Evolutionary conservation across 2,888 invertebrate genomes (phyloP), one percentile per base, ranked within the genome.

Genomic region (Sepioteuthis lessoniana): DNA sequence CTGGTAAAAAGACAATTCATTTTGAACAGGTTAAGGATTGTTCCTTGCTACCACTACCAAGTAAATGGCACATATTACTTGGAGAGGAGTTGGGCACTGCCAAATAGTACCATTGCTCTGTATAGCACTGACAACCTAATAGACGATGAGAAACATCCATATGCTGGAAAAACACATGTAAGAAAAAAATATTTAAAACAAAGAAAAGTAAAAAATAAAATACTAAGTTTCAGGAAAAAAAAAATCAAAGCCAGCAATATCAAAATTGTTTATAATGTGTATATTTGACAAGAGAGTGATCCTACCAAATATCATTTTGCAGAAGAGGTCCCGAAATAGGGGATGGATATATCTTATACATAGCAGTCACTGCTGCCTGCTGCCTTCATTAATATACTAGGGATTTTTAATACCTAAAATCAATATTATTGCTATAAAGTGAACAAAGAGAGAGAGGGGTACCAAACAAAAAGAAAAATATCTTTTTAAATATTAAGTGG

Each of bases 371-470:
- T 76, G 76, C n/a, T 35, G 76, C n/a, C n/a, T 16, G n/a, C n/a
- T 76, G n/a, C 35, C 76, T 76, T 76, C 76, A n/a, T 76, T 76
- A 76, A 13, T 10, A 16, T n/a, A 76, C 76, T 76, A 76, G n/a
- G 76, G 76, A 76, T 76, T 76, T 76, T 76, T 76, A 21, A n/a
- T 76, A n/a, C 76, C n/a, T 76, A 76, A 76, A 76, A 76, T 76
- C 76, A 76, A 76, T 76, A 76, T 76, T n/a, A 76, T n/a, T n/a
- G 76, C 76, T n/a, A 76, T n/a, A 76, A 76, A 76, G 35, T n/a
- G 38, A 28, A 46, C 19, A 92, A 21, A 92, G 31, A 1, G 7
- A 92, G 16, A 46, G 28, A 31, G 46, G 1, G 10, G 21, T 10
- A 38, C 38, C 10, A 47, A 4, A 42, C 38, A 8, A 42, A 25